Conservation (phyloP, 53 echinoderm and acorn worm genomes). For the Glandiceps talaboti region DNA sequence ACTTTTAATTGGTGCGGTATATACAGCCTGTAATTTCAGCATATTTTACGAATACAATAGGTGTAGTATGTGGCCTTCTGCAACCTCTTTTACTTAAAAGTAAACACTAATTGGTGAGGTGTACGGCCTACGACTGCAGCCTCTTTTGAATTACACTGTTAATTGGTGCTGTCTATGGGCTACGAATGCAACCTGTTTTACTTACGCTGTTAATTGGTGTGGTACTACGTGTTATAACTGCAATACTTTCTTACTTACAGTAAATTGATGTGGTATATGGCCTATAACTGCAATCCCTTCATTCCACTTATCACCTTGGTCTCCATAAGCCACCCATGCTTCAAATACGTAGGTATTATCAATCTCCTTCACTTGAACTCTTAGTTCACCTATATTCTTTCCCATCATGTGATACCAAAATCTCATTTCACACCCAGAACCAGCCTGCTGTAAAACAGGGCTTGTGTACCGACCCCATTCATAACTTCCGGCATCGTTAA, state of each 20-base stretch:
- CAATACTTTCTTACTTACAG: background rate
- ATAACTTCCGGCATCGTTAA: slow-evolving; percentile 18
- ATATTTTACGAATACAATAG: no score
- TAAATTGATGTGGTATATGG: background rate
- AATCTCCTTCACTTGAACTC: slow-evolving; percentile 22
- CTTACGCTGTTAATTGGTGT: no score
- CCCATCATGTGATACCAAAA: slow-evolving; percentile 60
- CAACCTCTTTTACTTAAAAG: no score
- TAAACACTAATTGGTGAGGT: no score
- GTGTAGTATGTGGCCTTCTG: no score
- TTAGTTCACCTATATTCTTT: slow-evolving; percentile 35
- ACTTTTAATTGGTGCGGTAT: no score
- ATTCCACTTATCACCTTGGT: slow-evolving; percentile 55
- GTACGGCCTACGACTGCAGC: no score
- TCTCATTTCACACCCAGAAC: slow-evolving; percentile 57
- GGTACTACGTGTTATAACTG: no score
- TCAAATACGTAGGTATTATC: slow-evolving; percentile 9
- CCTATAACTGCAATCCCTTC: slow-evolving; percentile 37
- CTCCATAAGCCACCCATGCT: slow-evolving; percentile 7
- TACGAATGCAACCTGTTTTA: no score
- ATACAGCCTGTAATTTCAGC: no score
- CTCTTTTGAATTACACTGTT: no score
- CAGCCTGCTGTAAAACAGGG: slow-evolving; percentile 44
- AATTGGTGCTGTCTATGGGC: no score
- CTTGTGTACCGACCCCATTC: slow-evolving; percentile 28